Evolutionary conservation across 2,888 invertebrate genomes (phyloP).

Genomic region (Zootermopsis nevadensis): DNA sequence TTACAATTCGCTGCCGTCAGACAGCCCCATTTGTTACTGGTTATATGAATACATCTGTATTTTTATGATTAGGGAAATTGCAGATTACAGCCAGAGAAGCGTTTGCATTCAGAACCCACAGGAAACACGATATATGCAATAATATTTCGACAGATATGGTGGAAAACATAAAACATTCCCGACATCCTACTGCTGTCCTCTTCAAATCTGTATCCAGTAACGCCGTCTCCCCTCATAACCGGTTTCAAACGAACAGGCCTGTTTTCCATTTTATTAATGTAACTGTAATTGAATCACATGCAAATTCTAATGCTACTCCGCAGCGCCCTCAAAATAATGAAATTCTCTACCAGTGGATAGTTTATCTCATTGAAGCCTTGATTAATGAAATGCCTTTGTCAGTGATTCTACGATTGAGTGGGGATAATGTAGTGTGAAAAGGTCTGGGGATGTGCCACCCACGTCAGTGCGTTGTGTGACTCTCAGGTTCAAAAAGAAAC

Average conservation of each 20-base stretch:
- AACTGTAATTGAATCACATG: background rate
- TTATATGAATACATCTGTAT: background rate
- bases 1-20: too few species aligned
- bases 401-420: conserved; percentile 6
- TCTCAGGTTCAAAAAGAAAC: too few species aligned
- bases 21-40: too few species aligned
- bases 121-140: background rate
- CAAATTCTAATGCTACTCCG: background rate
- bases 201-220: background rate
- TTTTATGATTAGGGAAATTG: background rate
- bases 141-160: background rate
- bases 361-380: conserved; percentile 26
- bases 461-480: background rate
- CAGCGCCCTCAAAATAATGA: background rate
- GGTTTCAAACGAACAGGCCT: background rate
- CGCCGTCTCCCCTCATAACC: background rate
- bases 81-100: background rate
- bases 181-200: background rate
- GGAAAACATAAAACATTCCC: background rate
- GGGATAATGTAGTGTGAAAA: conserved; percentile 17
- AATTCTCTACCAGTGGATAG: background rate
- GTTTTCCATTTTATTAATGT: conserved; percentile 5
- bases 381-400: conserved; percentile 38
- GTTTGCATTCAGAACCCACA: background rate
- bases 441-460: background rate